phyloP scores from a whole-genome alignment of 2,888 invertebrate species.

The Pseudococcus jackbeardsleyi region DNA sequence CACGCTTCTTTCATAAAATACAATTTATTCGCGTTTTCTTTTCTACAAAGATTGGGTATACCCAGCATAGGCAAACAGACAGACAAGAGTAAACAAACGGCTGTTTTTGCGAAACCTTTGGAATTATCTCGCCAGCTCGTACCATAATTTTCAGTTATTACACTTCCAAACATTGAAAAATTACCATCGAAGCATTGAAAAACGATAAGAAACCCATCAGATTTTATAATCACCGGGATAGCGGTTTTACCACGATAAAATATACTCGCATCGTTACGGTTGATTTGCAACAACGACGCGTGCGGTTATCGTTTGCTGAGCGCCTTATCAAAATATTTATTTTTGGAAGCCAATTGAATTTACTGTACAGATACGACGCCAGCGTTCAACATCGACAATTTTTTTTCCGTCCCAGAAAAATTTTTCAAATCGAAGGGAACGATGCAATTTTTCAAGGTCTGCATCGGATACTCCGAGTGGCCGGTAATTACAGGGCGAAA shows the following conservation, averaged over 20 bases:
- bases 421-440: not conserved
- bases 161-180: not conserved
- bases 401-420: not conserved
- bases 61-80: not conserved
- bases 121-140: not conserved
- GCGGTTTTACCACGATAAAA: not conserved
- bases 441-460: constrained; percentile 4
- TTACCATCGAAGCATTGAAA: not conserved
- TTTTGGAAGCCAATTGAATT: not conserved
- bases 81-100: not conserved
- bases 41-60: too few relatives aligned
- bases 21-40: too few relatives aligned
- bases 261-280: not conserved
- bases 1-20: too few relatives aligned
- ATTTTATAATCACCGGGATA: not conserved
- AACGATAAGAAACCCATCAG: not conserved
- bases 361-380: not conserved
- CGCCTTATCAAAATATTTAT: not conserved
- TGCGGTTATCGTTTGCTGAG: not conserved
- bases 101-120: not conserved
- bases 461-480: not conserved
- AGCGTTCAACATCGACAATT: not conserved
- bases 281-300: not conserved
- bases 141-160: not conserved
- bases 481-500: constrained; percentile 18